Evolutionary conservation across 2,113 vertebrate species (phyloP).

Genomic region (Ptilonorhynchus violaceus): DNA sequence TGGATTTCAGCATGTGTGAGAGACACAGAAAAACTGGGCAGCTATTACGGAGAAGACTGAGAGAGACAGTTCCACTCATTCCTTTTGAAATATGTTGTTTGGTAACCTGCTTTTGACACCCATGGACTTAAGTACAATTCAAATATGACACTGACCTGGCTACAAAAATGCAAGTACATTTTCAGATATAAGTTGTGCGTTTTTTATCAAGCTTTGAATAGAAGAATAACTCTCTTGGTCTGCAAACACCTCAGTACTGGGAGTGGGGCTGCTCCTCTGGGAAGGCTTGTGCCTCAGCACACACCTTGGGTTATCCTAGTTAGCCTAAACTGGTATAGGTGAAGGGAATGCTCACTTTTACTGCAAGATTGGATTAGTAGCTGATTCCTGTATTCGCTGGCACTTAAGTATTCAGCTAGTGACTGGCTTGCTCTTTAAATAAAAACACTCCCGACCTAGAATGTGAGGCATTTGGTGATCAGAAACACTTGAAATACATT

Average conservation of each 20-base stretch:
- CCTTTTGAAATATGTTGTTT: neutral
- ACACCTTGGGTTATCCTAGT: neutral
- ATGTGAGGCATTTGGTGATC: neutral
- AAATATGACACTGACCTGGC: neutral
- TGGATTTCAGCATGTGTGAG: neutral
- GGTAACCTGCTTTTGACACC: neutral
- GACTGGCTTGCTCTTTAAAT: neutral
- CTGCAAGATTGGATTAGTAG: neutral
- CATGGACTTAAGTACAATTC: neutral
- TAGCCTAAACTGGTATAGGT: neutral
- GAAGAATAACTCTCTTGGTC: neutral
- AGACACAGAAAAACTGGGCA: neutral
- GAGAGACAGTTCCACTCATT: neutral
- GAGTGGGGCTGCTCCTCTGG: neutral
- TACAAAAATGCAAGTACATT: neutral
- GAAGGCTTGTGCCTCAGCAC: neutral
- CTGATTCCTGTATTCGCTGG: fast-evolving
- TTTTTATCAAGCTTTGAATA: neutral
- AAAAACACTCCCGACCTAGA: neutral
- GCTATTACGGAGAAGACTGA: neutral
- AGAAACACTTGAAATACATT: neutral
- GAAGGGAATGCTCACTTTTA: neutral
- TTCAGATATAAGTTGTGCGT: neutral
- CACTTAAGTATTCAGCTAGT: neutral
- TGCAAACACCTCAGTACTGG: neutral